Conservation (phyloP, 2,888 invertebrate genomes). For the Dryomyza anilis region DNA sequence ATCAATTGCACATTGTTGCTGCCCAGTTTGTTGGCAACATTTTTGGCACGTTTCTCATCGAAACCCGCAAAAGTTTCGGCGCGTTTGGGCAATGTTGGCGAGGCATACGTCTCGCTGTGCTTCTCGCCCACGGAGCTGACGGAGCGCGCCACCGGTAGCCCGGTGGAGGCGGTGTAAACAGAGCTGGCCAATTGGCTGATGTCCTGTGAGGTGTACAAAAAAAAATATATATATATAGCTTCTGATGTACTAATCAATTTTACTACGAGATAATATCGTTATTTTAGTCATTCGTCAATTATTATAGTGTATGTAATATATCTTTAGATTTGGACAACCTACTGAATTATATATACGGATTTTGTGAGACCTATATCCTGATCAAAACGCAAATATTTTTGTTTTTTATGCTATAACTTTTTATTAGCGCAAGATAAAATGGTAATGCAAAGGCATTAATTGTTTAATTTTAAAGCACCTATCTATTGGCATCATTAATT, state of each 20-base stretch:
- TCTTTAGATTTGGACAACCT: too few relatives aligned
- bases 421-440: too few relatives aligned
- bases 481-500: too few relatives aligned
- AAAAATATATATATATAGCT: background rate
- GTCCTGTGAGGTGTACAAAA: constrained; percentile 58
- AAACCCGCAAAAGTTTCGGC: constrained; percentile 98
- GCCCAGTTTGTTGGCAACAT: constrained; percentile 60
- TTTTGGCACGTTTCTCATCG: constrained; percentile 67
- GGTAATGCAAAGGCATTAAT: too few relatives aligned
- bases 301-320: too few relatives aligned
- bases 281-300: too few relatives aligned
- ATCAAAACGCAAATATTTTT: too few relatives aligned
- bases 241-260: background rate
- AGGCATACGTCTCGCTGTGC: constrained; percentile 83
- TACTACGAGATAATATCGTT: too few relatives aligned
- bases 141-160: constrained; percentile 83
- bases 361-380: too few relatives aligned
- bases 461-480: too few relatives aligned
- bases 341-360: too few relatives aligned
- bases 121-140: constrained; percentile 94
- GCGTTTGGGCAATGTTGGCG: constrained; percentile 85
- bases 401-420: too few relatives aligned
- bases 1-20: constrained; percentile 57
- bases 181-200: constrained; percentile 77
- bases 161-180: constrained; percentile 69